These are phyloP conservation scores for Platycheirus rosarum DNA, from an alignment of 2,888 invertebrate species.

Conservation along the genomic window DNA sequence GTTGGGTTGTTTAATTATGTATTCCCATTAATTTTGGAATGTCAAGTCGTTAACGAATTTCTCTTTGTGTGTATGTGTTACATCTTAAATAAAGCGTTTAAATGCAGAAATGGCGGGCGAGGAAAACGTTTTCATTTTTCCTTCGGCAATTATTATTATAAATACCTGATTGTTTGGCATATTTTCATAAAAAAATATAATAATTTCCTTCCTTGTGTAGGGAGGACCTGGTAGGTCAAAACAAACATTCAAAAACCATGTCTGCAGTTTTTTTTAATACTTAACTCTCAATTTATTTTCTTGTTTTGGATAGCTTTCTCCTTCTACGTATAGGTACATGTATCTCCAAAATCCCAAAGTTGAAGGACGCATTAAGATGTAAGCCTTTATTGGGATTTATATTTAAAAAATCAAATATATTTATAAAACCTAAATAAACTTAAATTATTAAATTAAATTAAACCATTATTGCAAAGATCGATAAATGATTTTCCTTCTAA, in stretches of 20 bases:
- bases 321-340: too few relatives aligned
- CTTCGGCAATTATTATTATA: constrained; percentile 17
- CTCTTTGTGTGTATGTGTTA: constrained; percentile 53
- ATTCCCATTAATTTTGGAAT: constrained; percentile 82
- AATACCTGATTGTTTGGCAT: not conserved
- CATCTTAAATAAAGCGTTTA: constrained; percentile 38
- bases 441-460: too few relatives aligned
- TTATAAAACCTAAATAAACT: too few relatives aligned
- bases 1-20: constrained; percentile 81
- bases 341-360: too few relatives aligned
- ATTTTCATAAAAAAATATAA: not conserved
- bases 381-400: too few relatives aligned
- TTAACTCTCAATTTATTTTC: constrained; percentile 30
- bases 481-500: too few relatives aligned
- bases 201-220: not conserved
- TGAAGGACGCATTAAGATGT: too few relatives aligned
- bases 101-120: constrained; percentile 25
- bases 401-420: too few relatives aligned
- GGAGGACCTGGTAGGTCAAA: too few relatives aligned
- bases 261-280: constrained; percentile 27
- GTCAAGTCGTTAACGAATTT: constrained; percentile 78
- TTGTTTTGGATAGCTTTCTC: too few relatives aligned
- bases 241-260: constrained; percentile 7
- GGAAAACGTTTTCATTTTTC: constrained; percentile 39
- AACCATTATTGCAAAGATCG: too few relatives aligned